Conservation (phyloP, 1,140 invertebrate species). For the Amphibalanus amphitrite region DNA sequence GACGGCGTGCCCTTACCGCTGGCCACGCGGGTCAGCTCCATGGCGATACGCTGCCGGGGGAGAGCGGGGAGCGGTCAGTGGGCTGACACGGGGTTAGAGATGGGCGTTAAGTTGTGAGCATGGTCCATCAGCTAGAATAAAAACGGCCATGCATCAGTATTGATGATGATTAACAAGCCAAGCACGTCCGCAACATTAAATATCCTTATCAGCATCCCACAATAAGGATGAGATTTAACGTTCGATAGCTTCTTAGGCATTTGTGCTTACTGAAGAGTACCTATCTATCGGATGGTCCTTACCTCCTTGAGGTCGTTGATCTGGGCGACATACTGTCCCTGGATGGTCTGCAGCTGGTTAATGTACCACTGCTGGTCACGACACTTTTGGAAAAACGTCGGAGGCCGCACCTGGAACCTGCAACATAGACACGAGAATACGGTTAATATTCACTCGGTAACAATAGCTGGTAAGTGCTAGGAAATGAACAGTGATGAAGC, state of each 20-base stretch:
- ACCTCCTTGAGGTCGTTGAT: conserved; percentile 74
- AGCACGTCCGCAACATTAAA: background rate
- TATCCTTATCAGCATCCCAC: background rate
- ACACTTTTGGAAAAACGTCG: conserved; percentile 82
- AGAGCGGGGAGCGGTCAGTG: background rate
- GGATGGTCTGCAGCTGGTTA: conserved; percentile 57
- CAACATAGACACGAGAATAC: no score
- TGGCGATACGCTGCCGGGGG: background rate
- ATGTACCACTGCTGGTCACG: conserved; percentile 90
- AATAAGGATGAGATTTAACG: conserved; percentile 5
- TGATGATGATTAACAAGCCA: background rate
- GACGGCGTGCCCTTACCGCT: background rate
- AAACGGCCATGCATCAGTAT: background rate
- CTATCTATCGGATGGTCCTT: no score
- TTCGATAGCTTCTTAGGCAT: no score
- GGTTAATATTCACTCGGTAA: no score
- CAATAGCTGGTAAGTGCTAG: no score
- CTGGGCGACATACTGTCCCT: conserved; percentile 58
- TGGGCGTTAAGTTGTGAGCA: background rate
- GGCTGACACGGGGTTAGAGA: background rate
- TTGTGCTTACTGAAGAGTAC: no score
- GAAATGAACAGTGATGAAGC: no score
- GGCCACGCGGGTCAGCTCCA: background rate
- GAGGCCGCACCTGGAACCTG: conserved; percentile 78
- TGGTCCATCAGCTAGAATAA: background rate